Base-by-base conservation (phyloP, 1,140 invertebrate species). In the Spodoptera litura region DNA sequence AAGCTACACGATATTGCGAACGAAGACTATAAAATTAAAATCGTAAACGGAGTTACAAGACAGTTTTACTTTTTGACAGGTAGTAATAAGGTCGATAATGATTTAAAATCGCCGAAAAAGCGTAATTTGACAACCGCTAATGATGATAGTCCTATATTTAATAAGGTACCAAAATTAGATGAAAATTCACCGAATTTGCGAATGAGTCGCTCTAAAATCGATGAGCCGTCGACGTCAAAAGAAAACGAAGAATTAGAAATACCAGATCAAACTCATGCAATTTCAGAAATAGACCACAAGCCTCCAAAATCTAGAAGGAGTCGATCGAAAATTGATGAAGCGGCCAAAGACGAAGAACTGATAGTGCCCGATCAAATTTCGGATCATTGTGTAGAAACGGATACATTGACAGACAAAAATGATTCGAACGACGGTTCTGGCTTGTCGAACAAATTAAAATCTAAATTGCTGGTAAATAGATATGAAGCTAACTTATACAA, bases 11-110 rank as follows among this genome's bases (percentile, higher is more conserved):
- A 4, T 2, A 3, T 55, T 10, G 6, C 27, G 0, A 75, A 27
- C 11, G 25, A 15, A 27, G 27, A 75, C 5, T 75, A 35, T 38
- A 20, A 35, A 20, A 75, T 75, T 20, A 62, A 75, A 64, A 13
- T 75, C 4, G 3, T 75, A 0, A 51, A 75, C 0, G 49, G 59
- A 0, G 10, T 35, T 20, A 75, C 2, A 13, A 51, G 49, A 0
- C 35, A 27, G 12, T 20, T 12, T 15, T n/a, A 15, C 8, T 27
- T 53, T 20, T 2, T 64, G 12, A 53, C 59, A 20, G 73, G 73
- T 9, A 53, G 2, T 27, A 75, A 75, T 10, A 62, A 75, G 31
- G 25, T n/a, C 3, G 12, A 31, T 13, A 9, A 6, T 2, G 11
- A 12, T 31, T 25, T 49, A 25, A 58, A 6, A 2, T 20, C 15